Evolutionary conservation across 2,113 vertebrate species (phyloP), one percentile per base, ranked within the genome.

Genomic region (Eulemur macaco): DNA sequence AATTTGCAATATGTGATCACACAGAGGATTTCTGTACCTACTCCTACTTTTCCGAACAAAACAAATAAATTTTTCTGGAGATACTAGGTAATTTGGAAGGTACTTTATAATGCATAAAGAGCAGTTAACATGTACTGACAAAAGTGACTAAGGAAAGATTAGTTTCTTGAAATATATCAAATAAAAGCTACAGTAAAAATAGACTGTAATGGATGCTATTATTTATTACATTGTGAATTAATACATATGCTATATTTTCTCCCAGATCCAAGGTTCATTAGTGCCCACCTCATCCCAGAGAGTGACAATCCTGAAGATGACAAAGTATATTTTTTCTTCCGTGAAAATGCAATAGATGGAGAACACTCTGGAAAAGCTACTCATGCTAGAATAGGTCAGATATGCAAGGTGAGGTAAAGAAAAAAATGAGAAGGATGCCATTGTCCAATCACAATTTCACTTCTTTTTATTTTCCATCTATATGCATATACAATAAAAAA

Each of bases 301-400:
- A 99, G 99, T 0, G 99, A 99, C 98, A 99, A 99, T 93, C 99
- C 99, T 68, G 99, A 99, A 97, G 99, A 99, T 82, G 99, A 99
- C 97, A 99, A 99, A 99, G 99, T 99, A 88, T 99, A 99, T 98
- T 98, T 99, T 98, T 99, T 99, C 99, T 99, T 99, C 98, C 99
- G 99, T 89, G 99, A 99, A 98, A 99, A 99, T 34, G 99, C 99
- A 2, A 99, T 99, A 68, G 99, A 99, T 87, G 99, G 99, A 85
- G 99, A 99, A 91, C 99, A 99, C 93, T 99, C 99, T 47, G 99
- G 99, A 96, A 99, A 99, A 98, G 99, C 99, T 78, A 99, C 99
- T 37, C 99, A 99, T 3, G 99, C 99, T 97, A 99, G 99, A 94
- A 99, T 99, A 86, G 99, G 99, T 95, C 99, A 99, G 98, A 99